Base-by-base conservation (phyloP, 2,113 vertebrate genomes). In the Climacteris rufus region DNA sequence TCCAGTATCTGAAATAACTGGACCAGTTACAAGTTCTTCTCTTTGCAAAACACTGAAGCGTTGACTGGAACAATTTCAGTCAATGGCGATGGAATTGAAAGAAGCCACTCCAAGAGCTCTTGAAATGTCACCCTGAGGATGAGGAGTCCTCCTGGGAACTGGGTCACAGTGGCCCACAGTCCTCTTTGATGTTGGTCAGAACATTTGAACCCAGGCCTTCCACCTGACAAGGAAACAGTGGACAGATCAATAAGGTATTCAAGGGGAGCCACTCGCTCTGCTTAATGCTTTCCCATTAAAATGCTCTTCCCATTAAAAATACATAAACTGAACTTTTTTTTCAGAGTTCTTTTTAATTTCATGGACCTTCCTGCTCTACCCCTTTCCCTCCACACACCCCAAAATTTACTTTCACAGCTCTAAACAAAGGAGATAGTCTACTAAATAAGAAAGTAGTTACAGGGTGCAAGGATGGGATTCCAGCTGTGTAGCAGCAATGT, bases 271-370 rank as follows among this genome's bases (percentile, higher is more conserved):
- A 42, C 17, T 83, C 11, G 2, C 39, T 92, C 45, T 50, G 24
- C 52, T 60, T 87, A 50, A 59, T 74, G 42, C 13, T 18, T 78
- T 37, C 70, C 83, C n/a, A n/a, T n/a, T n/a, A n/a, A n/a, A n/a
- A n/a, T 61, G 5, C 45, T 92, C 24, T 49, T 83, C 28, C 42
- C 81, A 42, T 94, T 95, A 80, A 96, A 89, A 94, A 87, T 78
- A 31, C 22, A 87, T 92, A 44, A 88, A 83, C 18, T n/a, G n/a
- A n/a, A 59, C 25, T 27, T 66, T 39, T 75, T 42, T 71, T 82
- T 35, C 24, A 8, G 31, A 37, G 21, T 65, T 78, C 28, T 75
- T 89, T 63, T 75, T 50, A 35, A 60, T 75, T 22, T 71, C 39
- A 63, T 60, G 33, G 87, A 70, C 56, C 49, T 86, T 52, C 16